A percentile compares a stretch with the other conserved stretches of the same genome.
Conservation (phyloP, 1,140 invertebrate species). For the Saxidomus purpurata region DNA sequence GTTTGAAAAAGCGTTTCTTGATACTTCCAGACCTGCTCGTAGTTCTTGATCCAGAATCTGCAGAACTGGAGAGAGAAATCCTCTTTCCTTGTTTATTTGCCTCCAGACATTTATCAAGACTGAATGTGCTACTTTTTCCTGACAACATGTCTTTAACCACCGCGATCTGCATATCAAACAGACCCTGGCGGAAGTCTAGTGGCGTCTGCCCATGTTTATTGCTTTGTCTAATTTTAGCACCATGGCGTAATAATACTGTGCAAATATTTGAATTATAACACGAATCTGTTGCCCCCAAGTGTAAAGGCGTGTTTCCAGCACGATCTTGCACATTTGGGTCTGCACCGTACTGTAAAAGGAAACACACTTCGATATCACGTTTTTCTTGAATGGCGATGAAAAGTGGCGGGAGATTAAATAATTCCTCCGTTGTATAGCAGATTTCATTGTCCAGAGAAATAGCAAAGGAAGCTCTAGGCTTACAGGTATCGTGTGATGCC, state of each 20-base stretch:
- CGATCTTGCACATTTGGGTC: slow-evolving; percentile 86
- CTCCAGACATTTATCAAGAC: slow-evolving; percentile 42
- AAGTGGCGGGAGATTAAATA: slow-evolving; percentile 88
- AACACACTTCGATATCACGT: slow-evolving; percentile 87
- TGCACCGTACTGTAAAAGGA: slow-evolving; percentile 88
- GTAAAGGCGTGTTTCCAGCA: slow-evolving; percentile 88
- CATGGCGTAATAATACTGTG: slow-evolving; percentile 87
- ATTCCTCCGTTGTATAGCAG: slow-evolving; percentile 87
- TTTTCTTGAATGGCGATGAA: slow-evolving; percentile 88
- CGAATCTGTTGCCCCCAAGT: slow-evolving; percentile 87
- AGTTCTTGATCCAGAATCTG: slow-evolving; percentile 31
- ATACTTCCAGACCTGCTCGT: slow-evolving; percentile 71
- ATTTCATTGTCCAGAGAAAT: slow-evolving; percentile 74
- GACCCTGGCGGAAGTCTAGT: slow-evolving; percentile 81
- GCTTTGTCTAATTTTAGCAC: slow-evolving; percentile 86
- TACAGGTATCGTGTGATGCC: neutral
- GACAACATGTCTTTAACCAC: slow-evolving; percentile 83
- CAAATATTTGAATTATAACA: slow-evolving; percentile 88
- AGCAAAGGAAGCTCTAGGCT: slow-evolving; percentile 46
- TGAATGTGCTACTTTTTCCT: slow-evolving; percentile 45
- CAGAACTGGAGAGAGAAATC: slow-evolving; percentile 49
- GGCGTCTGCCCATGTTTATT: slow-evolving; percentile 87
- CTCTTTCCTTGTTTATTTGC: slow-evolving; percentile 45
- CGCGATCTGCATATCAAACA: slow-evolving; percentile 86
- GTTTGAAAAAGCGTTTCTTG: slow-evolving; percentile 75